Evolutionary conservation across 2,797 vertebrate species (phyloP).

Genomic region (Vultur gryphus): DNA sequence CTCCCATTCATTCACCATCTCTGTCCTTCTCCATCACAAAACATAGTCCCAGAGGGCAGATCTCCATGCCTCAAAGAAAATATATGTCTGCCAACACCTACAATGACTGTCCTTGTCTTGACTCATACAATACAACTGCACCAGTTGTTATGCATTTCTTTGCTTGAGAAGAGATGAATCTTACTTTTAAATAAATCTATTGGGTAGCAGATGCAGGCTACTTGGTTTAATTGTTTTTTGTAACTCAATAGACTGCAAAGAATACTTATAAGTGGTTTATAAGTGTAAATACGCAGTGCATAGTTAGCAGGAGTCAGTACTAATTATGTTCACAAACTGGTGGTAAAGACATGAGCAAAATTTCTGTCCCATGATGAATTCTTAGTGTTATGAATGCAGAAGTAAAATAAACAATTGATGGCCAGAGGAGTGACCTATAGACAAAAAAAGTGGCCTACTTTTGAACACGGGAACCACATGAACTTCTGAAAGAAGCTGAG

Average conservation of each 20-base stretch:
- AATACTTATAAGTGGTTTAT: background rate
- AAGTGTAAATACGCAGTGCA: background rate
- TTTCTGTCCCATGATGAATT: background rate
- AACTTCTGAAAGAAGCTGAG: background rate
- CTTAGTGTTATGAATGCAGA: background rate
- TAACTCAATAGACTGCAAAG: background rate
- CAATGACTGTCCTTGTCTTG: background rate
- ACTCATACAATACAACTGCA: background rate
- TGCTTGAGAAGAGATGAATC: background rate
- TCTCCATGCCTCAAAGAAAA: background rate
- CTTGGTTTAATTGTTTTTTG: background rate
- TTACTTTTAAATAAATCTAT: background rate
- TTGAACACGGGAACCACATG: background rate
- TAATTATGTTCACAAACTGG: background rate
- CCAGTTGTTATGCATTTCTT: background rate
- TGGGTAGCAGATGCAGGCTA: background rate
- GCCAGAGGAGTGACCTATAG: background rate
- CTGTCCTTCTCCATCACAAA: background rate
- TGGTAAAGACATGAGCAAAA: background rate
- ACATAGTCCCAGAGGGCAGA: background rate
- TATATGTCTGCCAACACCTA: rapidly evolving
- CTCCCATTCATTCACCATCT: background rate
- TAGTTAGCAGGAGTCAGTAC: background rate
- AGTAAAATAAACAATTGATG: background rate
- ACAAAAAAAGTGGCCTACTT: background rate